These are phyloP conservation scores for Caenorhabditis brenneri DNA, from an alignment of 1,140 invertebrate species.

Conservation along the genomic window DNA sequence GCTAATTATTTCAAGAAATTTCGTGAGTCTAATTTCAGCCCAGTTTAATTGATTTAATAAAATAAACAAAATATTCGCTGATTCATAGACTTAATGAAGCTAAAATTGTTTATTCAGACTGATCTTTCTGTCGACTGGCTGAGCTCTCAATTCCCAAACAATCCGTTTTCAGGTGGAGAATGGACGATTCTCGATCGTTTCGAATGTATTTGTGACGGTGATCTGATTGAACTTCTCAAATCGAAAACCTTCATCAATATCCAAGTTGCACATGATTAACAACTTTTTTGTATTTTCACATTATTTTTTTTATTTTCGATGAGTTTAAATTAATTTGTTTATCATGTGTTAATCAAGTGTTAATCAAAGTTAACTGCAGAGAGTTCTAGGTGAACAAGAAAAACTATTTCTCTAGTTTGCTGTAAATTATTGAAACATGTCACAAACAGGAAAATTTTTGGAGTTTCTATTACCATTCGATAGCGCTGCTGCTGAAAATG, in stretches of 20 bases:
- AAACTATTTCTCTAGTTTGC: no score
- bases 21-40: not conserved
- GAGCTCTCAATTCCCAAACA: not conserved
- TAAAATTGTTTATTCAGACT: no score
- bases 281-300: not conserved
- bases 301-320: no score
- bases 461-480: no score
- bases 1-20: constrained; percentile 27
- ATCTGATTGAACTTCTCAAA: constrained; percentile 7
- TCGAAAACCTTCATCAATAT: constrained; percentile 25
- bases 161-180: not conserved
- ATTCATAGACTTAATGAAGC: not conserved
- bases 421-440: no score
- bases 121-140: no score
- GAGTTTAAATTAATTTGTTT: no score
- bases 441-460: no score
- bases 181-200: constrained; percentile 16
- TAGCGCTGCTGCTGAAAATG: no score
- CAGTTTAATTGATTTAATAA: not conserved
- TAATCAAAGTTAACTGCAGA: no score
- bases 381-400: no score
- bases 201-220: constrained; percentile 17
- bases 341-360: no score
- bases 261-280: constrained; percentile 25
- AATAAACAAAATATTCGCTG: not conserved